Percentiles rank a stretch among this genome's conserved stretches.
Conservation (phyloP, 2,888 invertebrate genomes). For the Drosophila cognata region DNA sequence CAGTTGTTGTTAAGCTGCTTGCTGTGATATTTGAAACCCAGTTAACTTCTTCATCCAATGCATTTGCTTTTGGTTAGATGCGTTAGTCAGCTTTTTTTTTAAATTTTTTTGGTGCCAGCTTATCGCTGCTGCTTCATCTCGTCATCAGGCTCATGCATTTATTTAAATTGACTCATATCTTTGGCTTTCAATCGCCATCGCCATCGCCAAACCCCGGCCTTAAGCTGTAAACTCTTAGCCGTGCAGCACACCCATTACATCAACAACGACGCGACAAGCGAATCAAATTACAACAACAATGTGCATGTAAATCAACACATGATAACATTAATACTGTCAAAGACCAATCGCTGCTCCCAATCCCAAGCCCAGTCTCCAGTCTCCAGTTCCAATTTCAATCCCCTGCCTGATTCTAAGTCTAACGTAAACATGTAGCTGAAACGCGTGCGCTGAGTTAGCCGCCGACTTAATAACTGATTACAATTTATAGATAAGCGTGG, state of each 20-base stretch:
- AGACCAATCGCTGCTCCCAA: conserved; percentile 36
- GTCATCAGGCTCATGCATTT: conserved; percentile 38
- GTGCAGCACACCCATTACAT: conserved; percentile 42
- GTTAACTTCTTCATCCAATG: neutral
- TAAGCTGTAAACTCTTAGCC: conserved; percentile 28
- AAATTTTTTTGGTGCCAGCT: conserved; percentile 8
- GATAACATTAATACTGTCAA: conserved; percentile 60
- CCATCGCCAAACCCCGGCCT: conserved; percentile 31
- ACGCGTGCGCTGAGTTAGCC: conserved; percentile 64
- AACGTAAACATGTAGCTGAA: conserved; percentile 23
- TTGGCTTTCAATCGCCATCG: conserved; percentile 38
- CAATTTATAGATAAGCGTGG: conserved; percentile 78
- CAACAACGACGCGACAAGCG: conserved; percentile 36
- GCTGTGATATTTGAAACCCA: conserved; percentile 32
- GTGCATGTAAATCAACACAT: conserved; percentile 77
- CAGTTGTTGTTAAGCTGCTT: conserved; percentile 27
- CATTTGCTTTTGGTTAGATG: neutral
- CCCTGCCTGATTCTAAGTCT: conserved; percentile 25
- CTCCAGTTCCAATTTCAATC: conserved; percentile 9
- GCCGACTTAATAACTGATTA: conserved; percentile 82
- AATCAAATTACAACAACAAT: conserved; percentile 63
- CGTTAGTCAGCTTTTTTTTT: conserved; percentile 29
- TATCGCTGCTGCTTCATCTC: conserved; percentile 46
- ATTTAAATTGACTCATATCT: conserved; percentile 60
- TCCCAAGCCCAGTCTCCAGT: neutral